Base-by-base conservation (phyloP, 2,888 invertebrate genomes). In the Linnaemya vulpina region DNA sequence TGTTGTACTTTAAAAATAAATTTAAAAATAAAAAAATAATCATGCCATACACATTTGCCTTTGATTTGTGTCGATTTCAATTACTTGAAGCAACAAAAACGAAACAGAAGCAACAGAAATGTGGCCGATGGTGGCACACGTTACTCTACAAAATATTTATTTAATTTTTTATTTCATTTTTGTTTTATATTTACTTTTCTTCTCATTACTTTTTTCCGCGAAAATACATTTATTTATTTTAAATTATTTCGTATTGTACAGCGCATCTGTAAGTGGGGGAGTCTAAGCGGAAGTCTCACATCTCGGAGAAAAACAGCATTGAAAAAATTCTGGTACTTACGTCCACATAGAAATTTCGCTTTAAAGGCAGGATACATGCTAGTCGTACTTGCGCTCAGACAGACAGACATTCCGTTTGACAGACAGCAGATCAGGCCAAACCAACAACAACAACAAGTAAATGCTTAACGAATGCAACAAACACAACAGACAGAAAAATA, bases 51-150 rank as follows among this genome's bases (percentile, higher is more conserved):
- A 77, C 65, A 75, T 75, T 74, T 65, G 43, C 53, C 8, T 62
- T 82, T 74, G 76, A 58, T 46, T 80, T 78, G 49, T 71, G 77
- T 74, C 77, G 65, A 74, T 80, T 76, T 80, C 71, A 70, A 73
- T 67, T 67, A 63, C 51, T 85, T 74, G 35, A 11, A 70, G 60
- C 53, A 60, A 65, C 17, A 43, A 51, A 22, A 51, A 65, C 15
- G 35, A 40, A 65, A 40, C 35, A 62, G 40, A 63, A 22, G 30
- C 11, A 65, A 25, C 17, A 55, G 17, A 46, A 79, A 71, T 71
- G 71, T n/a, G 58, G 22, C 78, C 71, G 79, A 75, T 60, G 70
- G 71, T 76, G 79, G 87, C 87, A 86, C 87, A 87, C 87, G 87
- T 86, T 87, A 87, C 87, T 74, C 83, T 68, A 79, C 51, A 87